A percentile compares a stretch with the other conserved stretches of the same genome.
Evolutionary conservation across 1,140 invertebrate genomes (phyloP).

Genomic region (Zophobas morio): DNA sequence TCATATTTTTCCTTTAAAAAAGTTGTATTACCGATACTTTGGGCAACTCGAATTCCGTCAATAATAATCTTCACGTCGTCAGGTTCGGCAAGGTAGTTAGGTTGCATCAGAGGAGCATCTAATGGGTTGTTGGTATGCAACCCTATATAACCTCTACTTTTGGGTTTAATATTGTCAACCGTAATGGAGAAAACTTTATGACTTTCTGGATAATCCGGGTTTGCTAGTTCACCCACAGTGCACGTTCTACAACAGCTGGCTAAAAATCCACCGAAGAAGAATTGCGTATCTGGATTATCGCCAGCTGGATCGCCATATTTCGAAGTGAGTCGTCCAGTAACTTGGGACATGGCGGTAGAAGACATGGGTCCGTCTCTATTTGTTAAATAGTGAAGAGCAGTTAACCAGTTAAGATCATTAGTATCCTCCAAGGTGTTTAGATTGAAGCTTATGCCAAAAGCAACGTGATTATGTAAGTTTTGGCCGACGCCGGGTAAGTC

Average conservation of each 20-base stretch:
- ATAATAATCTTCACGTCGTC: conserved; percentile 65
- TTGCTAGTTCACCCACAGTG: conserved; percentile 63
- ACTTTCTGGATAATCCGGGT: conserved; percentile 69
- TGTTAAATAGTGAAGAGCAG: conserved; percentile 72
- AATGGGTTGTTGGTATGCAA: conserved; percentile 69
- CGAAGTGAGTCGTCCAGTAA: conserved; percentile 72
- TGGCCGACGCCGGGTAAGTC: conserved; percentile 81
- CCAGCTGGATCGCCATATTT: conserved; percentile 69
- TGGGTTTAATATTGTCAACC: conserved; percentile 41
- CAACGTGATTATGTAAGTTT: conserved; percentile 81
- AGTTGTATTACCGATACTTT: conserved; percentile 51
- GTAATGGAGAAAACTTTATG: conserved; percentile 37
- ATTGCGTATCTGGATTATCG: conserved; percentile 73
- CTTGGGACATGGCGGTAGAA: conserved; percentile 73
- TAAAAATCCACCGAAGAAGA: conserved; percentile 77
- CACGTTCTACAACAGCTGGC: conserved; percentile 73
- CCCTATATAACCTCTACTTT: conserved; percentile 47
- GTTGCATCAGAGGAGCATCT: conserved; percentile 71
- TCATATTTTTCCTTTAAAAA: conserved; percentile 60
- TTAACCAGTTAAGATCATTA: conserved; percentile 72
- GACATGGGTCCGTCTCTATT: conserved; percentile 72
- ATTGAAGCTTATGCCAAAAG: conserved; percentile 69
- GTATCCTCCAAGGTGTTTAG: conserved; percentile 70
- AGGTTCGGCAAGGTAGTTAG: conserved; percentile 68
- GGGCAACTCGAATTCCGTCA: conserved; percentile 60